Evolutionary conservation across 2,888 invertebrate genomes (phyloP), one percentile per base, ranked within the genome.

Genomic region (Slavum lentiscoides): DNA sequence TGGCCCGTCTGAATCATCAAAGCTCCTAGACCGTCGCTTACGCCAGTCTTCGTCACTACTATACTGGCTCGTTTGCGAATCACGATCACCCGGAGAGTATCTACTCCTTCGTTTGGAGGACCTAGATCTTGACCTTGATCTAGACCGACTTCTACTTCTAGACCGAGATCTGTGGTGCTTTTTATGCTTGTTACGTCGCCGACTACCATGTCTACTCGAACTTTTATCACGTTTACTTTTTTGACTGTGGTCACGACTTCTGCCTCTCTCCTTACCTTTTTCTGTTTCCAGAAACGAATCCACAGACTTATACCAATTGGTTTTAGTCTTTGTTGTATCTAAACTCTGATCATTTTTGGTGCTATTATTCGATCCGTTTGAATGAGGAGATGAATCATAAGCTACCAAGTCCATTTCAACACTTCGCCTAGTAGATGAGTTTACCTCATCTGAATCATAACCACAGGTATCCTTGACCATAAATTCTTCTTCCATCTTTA

Each of bases 161-260:
- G 70, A 69, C 21, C 77, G 64, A 53, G 77, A 80, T 43, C 80
- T 80, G 66, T 72, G 80, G 9, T 80, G 80, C 19, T 72, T 80
- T 70, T 80, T 80, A 66, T 80, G 72, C 43, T 80, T 80, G 19
- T 58, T 75, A 30, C 9, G 80, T 43, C 86, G 84, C 70, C 85
- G 85, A 64, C 85, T 85, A 76, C 85, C 84, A 67, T 85, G 85
- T 64, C 86, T 84, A 39, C 85, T 85, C 67, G 84, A 83, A 15
- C 85, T 84, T 74, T 84, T 83, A 2, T 83, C 83, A 8, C 83
- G 82, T 2, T 84, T 84, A 53, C 84, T 84, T 66, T 83, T 82
- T 11, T 83, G 70, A 43, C 85, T 86, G 68, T 77, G 61, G 49
- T 74, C 82, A 39, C 64, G 70, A 70, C 81, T 83, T 72, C 80